Evolutionary conservation across 2,113 vertebrate genomes (phyloP), one percentile per base, ranked within the genome.

Genomic region (Illadopsis cleaveri): DNA sequence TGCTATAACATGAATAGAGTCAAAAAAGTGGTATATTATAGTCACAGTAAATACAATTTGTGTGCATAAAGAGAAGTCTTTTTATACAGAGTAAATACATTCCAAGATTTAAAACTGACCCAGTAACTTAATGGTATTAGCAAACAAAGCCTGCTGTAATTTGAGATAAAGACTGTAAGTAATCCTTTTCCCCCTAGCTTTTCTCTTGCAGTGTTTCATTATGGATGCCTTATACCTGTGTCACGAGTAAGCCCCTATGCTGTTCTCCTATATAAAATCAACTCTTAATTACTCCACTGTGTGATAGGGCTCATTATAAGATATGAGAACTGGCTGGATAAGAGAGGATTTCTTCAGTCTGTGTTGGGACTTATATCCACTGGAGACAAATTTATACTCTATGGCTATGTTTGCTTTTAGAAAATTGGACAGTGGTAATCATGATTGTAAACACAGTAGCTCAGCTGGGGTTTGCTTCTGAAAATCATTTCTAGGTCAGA

Each of bases 401-500:
- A 19, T 93, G 86, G 47, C 88, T 92, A 5, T 97, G 90, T 96
- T 97, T 96, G 86, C 89, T 90, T 92, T 96, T 94, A 89, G 89
- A 93, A 94, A 95, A 97, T 94, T 91, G 96, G 92, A 92, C 93
- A 83, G 11, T 94, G 0, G 3, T 96, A 93, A 96, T 94, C n/a
- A 1, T 95, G 88, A 89, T 62, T 94, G 94, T 94, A 97, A 96
- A 96, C 90, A 89, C 58, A 75, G 93, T 53, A 94, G 58, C 90
- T 97, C 96, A 94, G 77, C 92, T 95, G 95, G 80, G 94, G 57
- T 88, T 92, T 93, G 51, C 54, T 85, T 92, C 73, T 95, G 95
- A 96, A 97, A 96, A 96, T 94, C 82, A 92, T 95, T 96, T 97
- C 82, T 95, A 97, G 96, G 96, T 96, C 93, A 96, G 65, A 92